phyloP scores from a whole-genome alignment of 2,888 invertebrate species.

The Seira sanloemensis region DNA sequence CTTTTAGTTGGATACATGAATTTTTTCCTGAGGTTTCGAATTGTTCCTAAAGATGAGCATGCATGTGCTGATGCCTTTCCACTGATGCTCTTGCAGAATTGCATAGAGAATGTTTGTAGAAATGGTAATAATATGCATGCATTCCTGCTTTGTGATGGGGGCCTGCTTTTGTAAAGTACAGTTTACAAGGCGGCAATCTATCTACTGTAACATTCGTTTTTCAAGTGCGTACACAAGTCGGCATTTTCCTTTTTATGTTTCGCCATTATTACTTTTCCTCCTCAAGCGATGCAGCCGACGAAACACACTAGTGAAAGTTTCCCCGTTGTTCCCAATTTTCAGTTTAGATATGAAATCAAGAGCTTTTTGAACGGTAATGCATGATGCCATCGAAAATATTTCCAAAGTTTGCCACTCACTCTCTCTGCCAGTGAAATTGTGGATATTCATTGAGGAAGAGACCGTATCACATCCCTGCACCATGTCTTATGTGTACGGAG shows the following conservation, averaged over 20 bases:
- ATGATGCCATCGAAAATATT: too few species aligned
- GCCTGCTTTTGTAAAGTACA: not conserved
- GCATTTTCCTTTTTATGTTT: slow-evolving; percentile 29
- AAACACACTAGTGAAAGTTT: too few species aligned
- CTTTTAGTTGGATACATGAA: not conserved
- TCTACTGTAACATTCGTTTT: not conserved
- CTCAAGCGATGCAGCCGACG: not conserved
- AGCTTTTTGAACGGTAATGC: too few species aligned
- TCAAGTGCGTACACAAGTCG: slow-evolving; percentile 15
- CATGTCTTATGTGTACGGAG: not conserved
- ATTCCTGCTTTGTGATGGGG: not conserved
- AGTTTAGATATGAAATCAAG: too few species aligned
- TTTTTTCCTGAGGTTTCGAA: not conserved
- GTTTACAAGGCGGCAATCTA: too few species aligned
- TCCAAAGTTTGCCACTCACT: not conserved
- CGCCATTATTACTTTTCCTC: slow-evolving; percentile 48
- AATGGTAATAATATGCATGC: not conserved
- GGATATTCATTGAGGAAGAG: too few species aligned
- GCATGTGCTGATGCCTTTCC: too few species aligned
- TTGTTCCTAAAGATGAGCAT: not conserved
- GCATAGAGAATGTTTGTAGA: not conserved
- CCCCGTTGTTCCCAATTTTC: too few species aligned
- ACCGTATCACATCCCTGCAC: not conserved
- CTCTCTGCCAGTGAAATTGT: too few species aligned
- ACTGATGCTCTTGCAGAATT: not conserved